These are phyloP conservation scores for Emydoidea blandingii DNA, from an alignment of 2,797 vertebrate species.

Conservation along the genomic window DNA sequence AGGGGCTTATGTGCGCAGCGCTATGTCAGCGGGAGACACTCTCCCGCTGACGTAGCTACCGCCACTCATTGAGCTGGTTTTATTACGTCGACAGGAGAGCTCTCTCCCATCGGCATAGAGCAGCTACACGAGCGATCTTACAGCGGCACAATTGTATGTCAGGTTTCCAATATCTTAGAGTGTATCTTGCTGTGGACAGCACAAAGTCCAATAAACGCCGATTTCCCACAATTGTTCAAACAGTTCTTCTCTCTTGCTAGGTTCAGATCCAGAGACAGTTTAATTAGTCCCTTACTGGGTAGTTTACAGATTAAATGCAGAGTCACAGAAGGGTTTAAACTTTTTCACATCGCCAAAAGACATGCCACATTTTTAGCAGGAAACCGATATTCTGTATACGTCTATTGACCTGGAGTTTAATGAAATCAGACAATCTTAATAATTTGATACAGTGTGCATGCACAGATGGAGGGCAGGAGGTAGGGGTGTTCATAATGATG, in stretches of 20 bases:
- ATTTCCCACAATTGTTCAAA: neutral
- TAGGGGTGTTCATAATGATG: neutral
- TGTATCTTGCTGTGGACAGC: too few species aligned
- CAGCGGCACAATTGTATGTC: neutral
- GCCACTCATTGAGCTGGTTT: too few species aligned
- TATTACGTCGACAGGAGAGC: too few species aligned
- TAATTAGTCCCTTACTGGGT: neutral
- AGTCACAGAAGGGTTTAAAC: neutral
- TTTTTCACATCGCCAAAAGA: neutral
- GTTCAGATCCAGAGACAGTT: neutral
- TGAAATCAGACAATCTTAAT: neutral
- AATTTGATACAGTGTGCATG: neutral
- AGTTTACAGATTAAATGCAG: neutral
- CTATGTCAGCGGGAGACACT: too few species aligned
- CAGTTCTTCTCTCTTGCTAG: neutral
- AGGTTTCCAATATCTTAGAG: neutral
- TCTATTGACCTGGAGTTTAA: neutral
- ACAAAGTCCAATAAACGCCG: neutral
- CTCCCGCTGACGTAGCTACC: too few species aligned
- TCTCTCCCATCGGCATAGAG: too few species aligned
- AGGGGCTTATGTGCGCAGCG: too few species aligned
- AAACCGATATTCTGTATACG: neutral
- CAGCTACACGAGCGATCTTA: too few species aligned
- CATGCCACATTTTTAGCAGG: neutral
- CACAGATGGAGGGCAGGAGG: neutral